Evolutionary conservation across 2,797 vertebrate species (phyloP), one percentile per base, ranked within the genome.

Genomic region (Synaphobranchus kaupii): DNA sequence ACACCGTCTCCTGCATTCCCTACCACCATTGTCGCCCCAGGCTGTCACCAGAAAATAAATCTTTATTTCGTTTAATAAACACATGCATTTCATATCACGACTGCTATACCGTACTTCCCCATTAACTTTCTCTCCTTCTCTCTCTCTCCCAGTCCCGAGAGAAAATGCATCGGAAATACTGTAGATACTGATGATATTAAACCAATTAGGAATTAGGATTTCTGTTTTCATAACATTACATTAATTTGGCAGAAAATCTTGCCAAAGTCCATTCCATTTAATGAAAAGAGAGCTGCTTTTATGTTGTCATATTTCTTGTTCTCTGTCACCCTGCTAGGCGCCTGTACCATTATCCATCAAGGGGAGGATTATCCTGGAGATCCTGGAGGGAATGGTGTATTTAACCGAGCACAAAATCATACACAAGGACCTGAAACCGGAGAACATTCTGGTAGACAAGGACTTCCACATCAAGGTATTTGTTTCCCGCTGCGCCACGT

Each of bases 391-490:
- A 52, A 98, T 99, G 99, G 88, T 96, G 71, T 99, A 99, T 91
- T 94, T 99, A 80, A 97, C 97, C 0, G 85, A 95, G n/a, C 94
- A 94, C 86, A 89, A 93, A 0, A 93, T 99, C 52, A 94, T 99
- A 86, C 99, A 99, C 94, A 99, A 99, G 93, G 99, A 99, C 91
- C 94, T 99, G 83, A 99, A 99, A 90, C 99, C 99, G 15, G 97
- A 98, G 89, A 99, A 99, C 89, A 98, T 99, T 91, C 95, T 99
- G 52, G 96, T 99, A 66, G 97, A 99, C 90, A 92, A 91, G 60
- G 93, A 98, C 91, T 99, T 98, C 93, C 98, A 99, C 90, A 97
- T 99, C 83, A 99, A 99, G 97, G 99, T 99, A 95, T 71, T 87
- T 99, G 95, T 71, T 87, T 34, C 28, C 54, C 31, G 47, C 25